These are phyloP conservation scores for Nymphicus hollandicus DNA, from an alignment of 2,113 vertebrate genomes.

Conservation along the genomic window DNA sequence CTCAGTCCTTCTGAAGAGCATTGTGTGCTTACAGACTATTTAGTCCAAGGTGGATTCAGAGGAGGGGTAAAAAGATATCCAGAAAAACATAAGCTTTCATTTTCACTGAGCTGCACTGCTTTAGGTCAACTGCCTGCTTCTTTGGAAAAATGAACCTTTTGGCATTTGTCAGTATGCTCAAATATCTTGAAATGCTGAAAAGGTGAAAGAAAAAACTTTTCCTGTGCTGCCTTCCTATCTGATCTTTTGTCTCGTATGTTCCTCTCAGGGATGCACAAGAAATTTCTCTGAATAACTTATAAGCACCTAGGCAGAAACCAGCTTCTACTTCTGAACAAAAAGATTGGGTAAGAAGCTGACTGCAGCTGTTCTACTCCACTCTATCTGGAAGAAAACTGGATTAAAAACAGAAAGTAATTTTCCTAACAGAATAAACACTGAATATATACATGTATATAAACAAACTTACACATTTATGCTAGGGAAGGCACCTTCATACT, in stretches of 20 bases:
- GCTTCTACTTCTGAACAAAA: conserved; percentile 51
- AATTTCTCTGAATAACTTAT: conserved; percentile 73
- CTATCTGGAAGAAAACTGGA: not conserved
- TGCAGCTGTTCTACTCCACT: not conserved
- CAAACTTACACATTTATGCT: not conserved
- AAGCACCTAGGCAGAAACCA: conserved; percentile 6
- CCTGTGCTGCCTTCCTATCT: conserved; percentile 36
- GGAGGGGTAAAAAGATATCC: not conserved
- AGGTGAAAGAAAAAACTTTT: conserved; percentile 62
- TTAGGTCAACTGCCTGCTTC: not conserved
- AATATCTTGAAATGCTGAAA: conserved; percentile 49
- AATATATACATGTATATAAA: not conserved
- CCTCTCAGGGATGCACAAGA: conserved; percentile 58
- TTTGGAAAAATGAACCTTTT: conserved; percentile 3
- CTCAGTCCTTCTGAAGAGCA: not conserved
- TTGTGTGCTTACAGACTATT: not conserved
- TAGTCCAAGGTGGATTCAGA: not conserved
- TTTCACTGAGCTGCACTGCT: not conserved
- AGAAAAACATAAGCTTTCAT: not conserved
- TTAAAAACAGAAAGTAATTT: not conserved
- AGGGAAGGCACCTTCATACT: not conserved
- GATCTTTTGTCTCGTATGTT: conserved; percentile 70
- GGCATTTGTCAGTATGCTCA: conserved; percentile 46
- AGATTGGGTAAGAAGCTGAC: not conserved
- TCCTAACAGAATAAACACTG: not conserved